These are phyloP conservation scores for Gasterosteus aculeatus DNA, from an alignment of 2,113 vertebrate genomes.

Conservation along the genomic window DNA sequence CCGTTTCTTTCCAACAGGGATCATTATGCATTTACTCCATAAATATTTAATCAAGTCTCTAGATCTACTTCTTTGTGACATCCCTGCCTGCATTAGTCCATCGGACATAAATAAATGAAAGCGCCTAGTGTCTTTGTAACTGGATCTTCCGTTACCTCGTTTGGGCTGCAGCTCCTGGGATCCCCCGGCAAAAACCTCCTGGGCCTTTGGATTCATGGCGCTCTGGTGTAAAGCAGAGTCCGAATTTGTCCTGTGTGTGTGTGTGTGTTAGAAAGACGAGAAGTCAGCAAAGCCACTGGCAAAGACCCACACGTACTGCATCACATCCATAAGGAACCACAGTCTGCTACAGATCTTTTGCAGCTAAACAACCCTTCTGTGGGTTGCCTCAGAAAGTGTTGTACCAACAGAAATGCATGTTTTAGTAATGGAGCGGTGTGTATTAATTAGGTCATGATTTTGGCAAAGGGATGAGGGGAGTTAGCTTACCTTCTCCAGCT, in stretches of 20 bases:
- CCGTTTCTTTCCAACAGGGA: background rate
- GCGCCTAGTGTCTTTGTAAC: constrained; percentile 37
- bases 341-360: background rate
- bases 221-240: constrained; percentile 99
- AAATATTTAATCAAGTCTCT: constrained; percentile 54
- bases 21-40: constrained; percentile 38
- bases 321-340: constrained; percentile 2
- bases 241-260: constrained; percentile 90
- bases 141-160: constrained; percentile 83
- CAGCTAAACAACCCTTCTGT: background rate
- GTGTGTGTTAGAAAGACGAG: constrained; percentile 51
- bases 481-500: constrained; percentile 95
- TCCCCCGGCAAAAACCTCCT: constrained; percentile 89
- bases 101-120: constrained; percentile 59
- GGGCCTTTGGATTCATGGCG: constrained; percentile 89
- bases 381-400: constrained; percentile 1
- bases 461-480: constrained; percentile 27
- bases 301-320: constrained; percentile 14
- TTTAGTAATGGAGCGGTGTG: background rate
- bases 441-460: constrained; percentile 12
- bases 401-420: background rate
- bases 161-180: constrained; percentile 94
- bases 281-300: constrained; percentile 35
- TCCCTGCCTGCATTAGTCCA: constrained; percentile 22
- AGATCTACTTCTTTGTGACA: constrained; percentile 33